phyloP scores from a whole-genome alignment of 2,888 invertebrate species.

The Hydrotaea diabolus region DNA sequence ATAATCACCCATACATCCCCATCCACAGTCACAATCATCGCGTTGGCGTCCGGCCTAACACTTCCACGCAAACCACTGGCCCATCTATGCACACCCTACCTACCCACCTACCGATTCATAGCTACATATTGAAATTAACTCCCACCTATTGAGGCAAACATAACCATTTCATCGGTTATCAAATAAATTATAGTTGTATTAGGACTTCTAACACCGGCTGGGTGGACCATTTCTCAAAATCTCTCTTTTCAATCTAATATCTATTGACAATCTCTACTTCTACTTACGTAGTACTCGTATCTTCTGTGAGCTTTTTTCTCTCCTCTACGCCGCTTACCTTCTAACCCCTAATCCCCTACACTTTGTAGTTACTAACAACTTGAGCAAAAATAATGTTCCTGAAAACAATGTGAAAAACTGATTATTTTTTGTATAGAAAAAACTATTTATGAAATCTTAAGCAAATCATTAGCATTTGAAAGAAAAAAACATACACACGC shows the following conservation, averaged over 20 bases:
- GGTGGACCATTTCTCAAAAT: background rate
- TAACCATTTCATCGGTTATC: too few species aligned
- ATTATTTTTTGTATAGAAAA: background rate
- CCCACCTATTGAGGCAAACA: too few species aligned
- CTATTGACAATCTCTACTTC: background rate
- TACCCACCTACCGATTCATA: too few species aligned
- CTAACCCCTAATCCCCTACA: background rate
- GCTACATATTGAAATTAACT: too few species aligned
- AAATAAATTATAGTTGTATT: too few species aligned
- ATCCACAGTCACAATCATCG: background rate
- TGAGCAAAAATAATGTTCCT: conserved; percentile 12
- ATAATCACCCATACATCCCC: conserved; percentile 4
- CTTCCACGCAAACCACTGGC: too few species aligned
- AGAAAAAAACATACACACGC: background rate
- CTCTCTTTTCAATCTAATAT: background rate
- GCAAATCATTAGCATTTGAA: conserved; percentile 22
- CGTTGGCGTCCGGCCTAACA: background rate
- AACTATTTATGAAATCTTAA: background rate
- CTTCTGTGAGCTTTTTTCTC: background rate
- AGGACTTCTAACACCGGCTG: background rate
- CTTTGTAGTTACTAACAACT: conserved; percentile 2
- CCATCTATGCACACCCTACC: background rate
- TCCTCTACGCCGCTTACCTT: background rate
- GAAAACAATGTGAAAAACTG: background rate
- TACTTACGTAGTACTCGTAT: too few species aligned